Percentiles rank a stretch among this genome's conserved stretches.
Conservation (phyloP, 2,888 invertebrate species). For the Aradus depressus region DNA sequence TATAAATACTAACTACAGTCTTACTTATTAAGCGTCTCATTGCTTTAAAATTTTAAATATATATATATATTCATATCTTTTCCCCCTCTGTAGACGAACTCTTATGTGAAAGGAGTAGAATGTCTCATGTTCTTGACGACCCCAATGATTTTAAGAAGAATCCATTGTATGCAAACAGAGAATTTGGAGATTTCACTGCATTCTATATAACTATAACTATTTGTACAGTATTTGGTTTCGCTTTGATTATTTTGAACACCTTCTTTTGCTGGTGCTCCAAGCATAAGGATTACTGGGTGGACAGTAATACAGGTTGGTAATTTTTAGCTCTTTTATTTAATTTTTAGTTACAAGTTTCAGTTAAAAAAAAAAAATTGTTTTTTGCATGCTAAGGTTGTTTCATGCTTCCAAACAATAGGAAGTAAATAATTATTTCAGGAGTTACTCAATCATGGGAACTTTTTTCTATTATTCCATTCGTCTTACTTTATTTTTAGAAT, state of each 20-base stretch:
- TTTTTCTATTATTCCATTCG: too few species aligned
- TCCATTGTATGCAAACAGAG: constrained; percentile 45
- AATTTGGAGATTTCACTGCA: constrained; percentile 65
- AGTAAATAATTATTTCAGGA: too few species aligned
- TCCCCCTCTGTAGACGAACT: too few species aligned
- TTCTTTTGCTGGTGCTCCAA: constrained; percentile 71
- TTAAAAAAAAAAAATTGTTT: background rate
- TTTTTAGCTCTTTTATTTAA: background rate
- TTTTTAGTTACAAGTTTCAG: background rate
- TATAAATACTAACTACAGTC: too few species aligned
- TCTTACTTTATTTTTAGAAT: too few species aligned
- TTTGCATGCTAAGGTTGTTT: too few species aligned
- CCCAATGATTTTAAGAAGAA: constrained; percentile 39
- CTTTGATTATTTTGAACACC: constrained; percentile 63
- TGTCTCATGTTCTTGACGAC: constrained; percentile 18
- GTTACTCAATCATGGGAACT: too few species aligned
- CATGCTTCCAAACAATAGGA: too few species aligned
- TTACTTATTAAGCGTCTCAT: too few species aligned
- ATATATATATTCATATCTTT: too few species aligned
- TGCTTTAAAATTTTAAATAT: too few species aligned
- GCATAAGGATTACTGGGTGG: constrained; percentile 70
- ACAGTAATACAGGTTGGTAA: constrained; percentile 61
- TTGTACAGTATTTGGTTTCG: constrained; percentile 57
- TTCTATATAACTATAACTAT: constrained; percentile 74
- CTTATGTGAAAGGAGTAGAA: too few species aligned